These are phyloP conservation scores for Hedychridium roseum DNA, from an alignment of 2,888 invertebrate genomes.

Conservation along the genomic window DNA sequence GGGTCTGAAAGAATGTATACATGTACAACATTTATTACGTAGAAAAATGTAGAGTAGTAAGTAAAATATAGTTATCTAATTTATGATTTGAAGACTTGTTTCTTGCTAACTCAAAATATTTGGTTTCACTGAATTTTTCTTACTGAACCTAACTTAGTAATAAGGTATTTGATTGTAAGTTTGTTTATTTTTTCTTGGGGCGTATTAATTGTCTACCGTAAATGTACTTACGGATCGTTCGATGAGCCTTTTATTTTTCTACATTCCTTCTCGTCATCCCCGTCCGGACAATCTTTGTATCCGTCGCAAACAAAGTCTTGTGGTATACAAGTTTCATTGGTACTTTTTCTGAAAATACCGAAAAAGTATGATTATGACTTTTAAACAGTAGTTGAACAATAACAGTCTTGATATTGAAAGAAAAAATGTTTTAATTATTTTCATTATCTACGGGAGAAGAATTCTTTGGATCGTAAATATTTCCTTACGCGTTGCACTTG, in stretches of 20 bases:
- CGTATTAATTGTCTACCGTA: no score
- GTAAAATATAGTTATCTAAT: no score
- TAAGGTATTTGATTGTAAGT: no score
- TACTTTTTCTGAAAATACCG: slow-evolving; percentile 9
- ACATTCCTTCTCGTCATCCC: slow-evolving; percentile 77
- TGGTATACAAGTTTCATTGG: slow-evolving; percentile 68
- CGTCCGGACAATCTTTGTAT: slow-evolving; percentile 75
- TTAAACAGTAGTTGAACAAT: no score
- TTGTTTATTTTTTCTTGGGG: no score
- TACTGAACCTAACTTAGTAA: no score
- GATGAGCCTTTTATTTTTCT: slow-evolving; percentile 64
- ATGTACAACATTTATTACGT: background rate
- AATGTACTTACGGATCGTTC: slow-evolving; percentile 47
- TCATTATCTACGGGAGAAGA: background rate
- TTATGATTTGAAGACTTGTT: no score
- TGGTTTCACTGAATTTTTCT: no score
- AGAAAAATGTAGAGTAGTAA: slow-evolving; percentile 12
- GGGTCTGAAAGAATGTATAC: slow-evolving; percentile 42
- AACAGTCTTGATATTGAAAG: background rate
- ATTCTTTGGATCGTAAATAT: background rate
- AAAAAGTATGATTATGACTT: no score
- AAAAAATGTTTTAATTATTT: no score
- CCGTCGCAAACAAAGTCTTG: slow-evolving; percentile 81
- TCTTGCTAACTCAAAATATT: no score
- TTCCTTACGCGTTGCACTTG: slow-evolving; percentile 66